Evolutionary conservation across 2,888 invertebrate species (phyloP).

Genomic region (Euspilapteryx auroguttella): DNA sequence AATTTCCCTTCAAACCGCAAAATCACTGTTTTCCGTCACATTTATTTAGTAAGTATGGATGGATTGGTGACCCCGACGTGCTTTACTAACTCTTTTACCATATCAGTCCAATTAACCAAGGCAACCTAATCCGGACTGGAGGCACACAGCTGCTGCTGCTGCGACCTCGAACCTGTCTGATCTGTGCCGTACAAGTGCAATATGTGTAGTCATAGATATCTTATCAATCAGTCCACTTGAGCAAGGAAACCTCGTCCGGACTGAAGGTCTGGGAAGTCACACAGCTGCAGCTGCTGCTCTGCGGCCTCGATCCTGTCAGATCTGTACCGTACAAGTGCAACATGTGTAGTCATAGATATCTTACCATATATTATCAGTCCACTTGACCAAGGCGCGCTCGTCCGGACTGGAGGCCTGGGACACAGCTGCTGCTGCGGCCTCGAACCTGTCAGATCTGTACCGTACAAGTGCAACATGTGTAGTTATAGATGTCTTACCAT

Average conservation of each 20-base stretch:
- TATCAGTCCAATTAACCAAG: conserved; percentile 86
- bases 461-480: no score
- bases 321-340: conserved; percentile 26
- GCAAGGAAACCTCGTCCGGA: conserved; percentile 92
- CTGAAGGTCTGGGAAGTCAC: conserved; percentile 79
- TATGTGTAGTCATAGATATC: no score
- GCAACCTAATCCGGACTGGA: conserved; percentile 95
- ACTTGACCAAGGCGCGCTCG: conserved; percentile 91
- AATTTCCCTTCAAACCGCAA: no score
- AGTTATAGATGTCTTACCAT: conserved; percentile 66
- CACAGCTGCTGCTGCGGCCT: conserved; percentile 52
- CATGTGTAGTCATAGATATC: no score
- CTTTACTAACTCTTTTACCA: conserved; percentile 64
- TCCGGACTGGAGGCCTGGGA: conserved; percentile 89
- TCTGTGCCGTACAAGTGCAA: no score
- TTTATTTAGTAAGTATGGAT: no score
- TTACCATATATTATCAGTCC: no score
- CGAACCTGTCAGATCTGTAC: no score
- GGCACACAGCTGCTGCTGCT: conserved; percentile 67
- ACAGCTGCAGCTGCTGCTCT: conserved; percentile 49
- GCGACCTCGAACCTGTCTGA: conserved; percentile 49
- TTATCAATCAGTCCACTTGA: conserved; percentile 86
- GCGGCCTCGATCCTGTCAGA: conserved; percentile 44
- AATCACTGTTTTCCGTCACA: no score
- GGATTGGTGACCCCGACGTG: no score